phyloP scores from a whole-genome alignment of 2,888 invertebrate genomes.

The Mesorhabditis spiculigera region DNA sequence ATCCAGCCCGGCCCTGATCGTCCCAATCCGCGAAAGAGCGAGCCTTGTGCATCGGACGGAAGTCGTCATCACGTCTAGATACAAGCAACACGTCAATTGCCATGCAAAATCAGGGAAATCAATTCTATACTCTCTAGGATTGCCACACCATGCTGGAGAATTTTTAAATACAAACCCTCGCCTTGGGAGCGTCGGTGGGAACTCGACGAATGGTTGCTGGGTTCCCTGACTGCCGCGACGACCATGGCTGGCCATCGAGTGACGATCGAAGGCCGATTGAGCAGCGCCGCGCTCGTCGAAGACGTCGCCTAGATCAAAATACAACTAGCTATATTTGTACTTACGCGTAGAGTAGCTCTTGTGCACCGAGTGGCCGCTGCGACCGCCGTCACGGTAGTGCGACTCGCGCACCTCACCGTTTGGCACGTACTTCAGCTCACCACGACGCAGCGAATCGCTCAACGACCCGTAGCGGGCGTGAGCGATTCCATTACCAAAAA shows the following conservation, averaged over 20 bases:
- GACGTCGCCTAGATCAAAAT: slow-evolving; percentile 33
- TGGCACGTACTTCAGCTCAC: slow-evolving; percentile 54
- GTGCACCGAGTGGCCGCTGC: slow-evolving; percentile 36
- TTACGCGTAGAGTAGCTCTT: slow-evolving; percentile 54
- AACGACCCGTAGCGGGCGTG: slow-evolving; percentile 54
- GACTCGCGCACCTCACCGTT: slow-evolving; percentile 51
- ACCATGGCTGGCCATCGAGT: slow-evolving; percentile 32
- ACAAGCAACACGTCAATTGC: slow-evolving; percentile 16
- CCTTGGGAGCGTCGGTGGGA: slow-evolving; percentile 57
- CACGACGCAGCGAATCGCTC: slow-evolving; percentile 53
- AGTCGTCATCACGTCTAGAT: slow-evolving; percentile 21
- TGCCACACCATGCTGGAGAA: too few relatives aligned
- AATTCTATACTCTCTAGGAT: too few relatives aligned
- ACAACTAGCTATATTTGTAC: slow-evolving; percentile 11
- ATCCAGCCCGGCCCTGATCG: slow-evolving; percentile 37
- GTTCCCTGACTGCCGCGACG: slow-evolving; percentile 37
- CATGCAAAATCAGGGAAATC: slow-evolving; percentile 13
- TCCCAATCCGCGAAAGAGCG: slow-evolving; percentile 57
- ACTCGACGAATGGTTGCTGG: slow-evolving; percentile 53
- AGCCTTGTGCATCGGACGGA: slow-evolving; percentile 48
- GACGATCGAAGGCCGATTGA: slow-evolving; percentile 29
- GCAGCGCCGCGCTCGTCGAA: slow-evolving; percentile 32
- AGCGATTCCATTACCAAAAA: slow-evolving; percentile 38
- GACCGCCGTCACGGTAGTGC: slow-evolving; percentile 22
- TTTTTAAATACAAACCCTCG: slow-evolving; percentile 8